Conservation (phyloP, 1,140 invertebrate species). For the Megathymus violae region DNA sequence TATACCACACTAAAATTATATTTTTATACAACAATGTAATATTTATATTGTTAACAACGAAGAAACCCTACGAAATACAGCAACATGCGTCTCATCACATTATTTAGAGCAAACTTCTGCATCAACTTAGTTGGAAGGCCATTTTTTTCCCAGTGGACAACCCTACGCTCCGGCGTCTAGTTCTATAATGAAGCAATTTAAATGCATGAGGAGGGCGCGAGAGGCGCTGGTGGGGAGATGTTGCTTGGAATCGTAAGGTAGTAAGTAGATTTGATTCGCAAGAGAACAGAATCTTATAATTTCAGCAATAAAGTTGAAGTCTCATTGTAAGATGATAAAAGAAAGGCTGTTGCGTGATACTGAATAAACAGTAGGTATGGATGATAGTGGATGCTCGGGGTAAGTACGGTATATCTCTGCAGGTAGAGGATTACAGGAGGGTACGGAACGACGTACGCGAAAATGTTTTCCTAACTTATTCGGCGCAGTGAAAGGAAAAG, state of each 20-base stretch:
- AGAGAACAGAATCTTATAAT: conserved; percentile 28
- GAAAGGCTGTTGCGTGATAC: conserved; percentile 35
- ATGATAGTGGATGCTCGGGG: conserved; percentile 77
- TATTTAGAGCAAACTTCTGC: conserved; percentile 46
- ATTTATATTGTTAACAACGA: no score
- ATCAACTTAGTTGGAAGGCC: conserved; percentile 42
- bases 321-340: conserved; percentile 11
- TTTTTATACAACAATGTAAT: no score
- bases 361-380: conserved; percentile 67
- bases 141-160: conserved; percentile 70
- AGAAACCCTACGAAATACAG: conserved; percentile 1
- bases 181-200: conserved; percentile 85
- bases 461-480: conserved; percentile 81
- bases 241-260: conserved; percentile 40
- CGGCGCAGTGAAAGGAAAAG: conserved; percentile 76
- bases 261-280: conserved; percentile 33
- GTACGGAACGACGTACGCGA: conserved; percentile 68
- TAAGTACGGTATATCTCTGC: conserved; percentile 78
- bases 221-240: conserved; percentile 68
- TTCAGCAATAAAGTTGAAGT: conserved; percentile 29
- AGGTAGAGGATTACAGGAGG: conserved; percentile 80
- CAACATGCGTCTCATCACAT: conserved; percentile 1
- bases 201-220: conserved; percentile 84
- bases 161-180: conserved; percentile 73
- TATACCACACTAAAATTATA: no score